A percentile compares a stretch with the other conserved stretches of the same genome.
phyloP scores from a whole-genome alignment of 2,797 vertebrate genomes.

The Molothrus aeneus region DNA sequence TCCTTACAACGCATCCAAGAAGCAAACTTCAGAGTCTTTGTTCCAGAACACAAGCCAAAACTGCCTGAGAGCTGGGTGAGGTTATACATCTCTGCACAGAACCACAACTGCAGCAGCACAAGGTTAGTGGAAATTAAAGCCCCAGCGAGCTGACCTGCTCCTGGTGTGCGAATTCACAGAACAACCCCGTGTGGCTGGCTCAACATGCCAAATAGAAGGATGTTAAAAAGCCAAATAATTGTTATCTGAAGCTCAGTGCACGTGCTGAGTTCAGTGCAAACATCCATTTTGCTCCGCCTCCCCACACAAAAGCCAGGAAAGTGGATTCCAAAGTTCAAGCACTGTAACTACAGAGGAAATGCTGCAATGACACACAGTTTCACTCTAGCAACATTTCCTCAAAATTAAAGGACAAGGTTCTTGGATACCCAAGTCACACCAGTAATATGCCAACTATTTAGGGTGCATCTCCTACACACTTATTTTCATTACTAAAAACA shows the following conservation, averaged over 20 bases:
- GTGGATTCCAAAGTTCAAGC: slow-evolving; percentile 62
- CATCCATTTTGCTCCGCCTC: slow-evolving; percentile 31
- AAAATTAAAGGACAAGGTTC: not conserved
- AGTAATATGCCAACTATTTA: not conserved
- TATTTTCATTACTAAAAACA: not conserved
- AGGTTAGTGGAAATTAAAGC: not conserved
- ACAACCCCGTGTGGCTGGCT: not conserved
- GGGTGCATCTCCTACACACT: not conserved
- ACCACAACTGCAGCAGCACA: not conserved
- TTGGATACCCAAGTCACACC: not conserved
- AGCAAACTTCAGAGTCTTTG: not conserved
- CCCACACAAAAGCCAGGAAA: slow-evolving; percentile 1
- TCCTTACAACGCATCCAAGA: not conserved
- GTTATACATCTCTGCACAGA: not conserved
- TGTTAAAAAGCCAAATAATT: slow-evolving; percentile 23
- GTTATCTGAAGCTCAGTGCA: slow-evolving; percentile 4
- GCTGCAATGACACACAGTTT: not conserved
- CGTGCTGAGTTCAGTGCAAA: slow-evolving; percentile 6
- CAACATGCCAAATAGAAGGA: not conserved
- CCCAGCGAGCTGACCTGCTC: not conserved
- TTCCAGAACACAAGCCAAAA: not conserved
- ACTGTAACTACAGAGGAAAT: not conserved
- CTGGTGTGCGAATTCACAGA: rapidly evolving
- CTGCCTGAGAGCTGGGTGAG: not conserved
- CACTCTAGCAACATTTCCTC: not conserved